Base-by-base conservation (phyloP, 2,888 invertebrate species). In the Punctoribates punctum region DNA sequence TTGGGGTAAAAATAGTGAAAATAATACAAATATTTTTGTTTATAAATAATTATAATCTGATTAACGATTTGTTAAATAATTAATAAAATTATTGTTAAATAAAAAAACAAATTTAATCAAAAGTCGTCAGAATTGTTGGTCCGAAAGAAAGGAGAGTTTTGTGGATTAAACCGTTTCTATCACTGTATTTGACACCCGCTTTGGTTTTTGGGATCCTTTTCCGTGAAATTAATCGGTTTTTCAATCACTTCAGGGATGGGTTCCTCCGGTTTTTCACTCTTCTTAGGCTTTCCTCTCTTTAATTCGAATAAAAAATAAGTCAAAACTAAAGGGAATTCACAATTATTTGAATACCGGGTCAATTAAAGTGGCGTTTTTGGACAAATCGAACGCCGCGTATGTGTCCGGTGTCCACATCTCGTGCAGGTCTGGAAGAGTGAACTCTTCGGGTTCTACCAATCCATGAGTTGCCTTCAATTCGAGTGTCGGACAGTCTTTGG, bases 381-480 rank as follows among this genome's bases (percentile, higher is more conserved):
- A 81, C 29, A 83, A 77, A 80, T 85, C 84, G 80, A 85, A 85
- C 0, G 85, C 84, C 15, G 82, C 81, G 80, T 85, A 86, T 2
- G 83, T 82, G 20, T 83, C 83, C 8, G 83, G 81, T n/a, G 83
- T 86, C 88, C 88, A 88, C 51, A 86, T 81, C 38, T 86, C 82
- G 81, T 85, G 84, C 11, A 85, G 82, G 13, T 84, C 77, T 8
- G 88, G 87, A 80, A 87, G 83, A 73, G 82, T 82, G 82, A 86
- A 88, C 75, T 87, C 85, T 79, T 88, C 87, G 20, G 88, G 87
- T 79, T 86, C 86, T 0, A 87, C 88, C 76, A 89, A 82, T 73
- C 89, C 89, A 82, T 87, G 88, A 0, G 87, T 88, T 51, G 88
- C 88, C 82, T 88, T 88, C 73, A 87, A 83, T 81, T 88, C 88